These are phyloP conservation scores for Drosophila seclusa DNA, from an alignment of 2,888 invertebrate genomes.

Conservation along the genomic window DNA sequence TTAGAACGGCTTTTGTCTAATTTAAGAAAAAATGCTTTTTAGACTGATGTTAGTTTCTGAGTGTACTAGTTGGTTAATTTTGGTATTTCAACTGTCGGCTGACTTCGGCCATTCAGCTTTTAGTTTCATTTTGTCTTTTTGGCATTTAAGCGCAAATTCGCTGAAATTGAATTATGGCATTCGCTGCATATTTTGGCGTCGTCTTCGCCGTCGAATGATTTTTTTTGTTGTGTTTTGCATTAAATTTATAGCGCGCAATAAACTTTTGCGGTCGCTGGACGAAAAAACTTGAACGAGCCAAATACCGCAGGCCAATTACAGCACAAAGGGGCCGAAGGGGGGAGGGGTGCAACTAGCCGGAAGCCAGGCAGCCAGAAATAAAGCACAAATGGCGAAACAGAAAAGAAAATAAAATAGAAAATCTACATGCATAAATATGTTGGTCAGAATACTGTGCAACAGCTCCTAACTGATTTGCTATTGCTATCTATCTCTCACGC, in stretches of 20 bases:
- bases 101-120: conserved; percentile 40
- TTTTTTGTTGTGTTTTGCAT: conserved; percentile 54
- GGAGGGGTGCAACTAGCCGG: background rate
- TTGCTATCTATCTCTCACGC: conserved; percentile 9
- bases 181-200: conserved; percentile 57
- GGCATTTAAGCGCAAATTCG: conserved; percentile 56
- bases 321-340: conserved; percentile 15
- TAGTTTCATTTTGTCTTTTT: conserved; percentile 46
- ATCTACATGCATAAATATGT: conserved; percentile 68
- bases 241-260: conserved; percentile 77
- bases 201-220: conserved; percentile 61
- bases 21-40: too few relatives aligned
- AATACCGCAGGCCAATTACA: conserved; percentile 79
- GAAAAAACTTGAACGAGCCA: conserved; percentile 57
- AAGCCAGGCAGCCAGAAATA: conserved; percentile 4
- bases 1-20: too few relatives aligned
- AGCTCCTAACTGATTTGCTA: conserved; percentile 56
- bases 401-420: conserved; percentile 3
- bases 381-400: conserved; percentile 28
- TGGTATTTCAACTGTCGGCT: background rate
- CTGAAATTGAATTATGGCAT: conserved; percentile 70
- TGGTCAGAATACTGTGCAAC: conserved; percentile 41
- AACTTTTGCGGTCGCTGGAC: conserved; percentile 73
- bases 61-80: conserved; percentile 19
- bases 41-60: background rate